phyloP scores from a whole-genome alignment of 2,888 invertebrate genomes.

The Timema cristinae region DNA sequence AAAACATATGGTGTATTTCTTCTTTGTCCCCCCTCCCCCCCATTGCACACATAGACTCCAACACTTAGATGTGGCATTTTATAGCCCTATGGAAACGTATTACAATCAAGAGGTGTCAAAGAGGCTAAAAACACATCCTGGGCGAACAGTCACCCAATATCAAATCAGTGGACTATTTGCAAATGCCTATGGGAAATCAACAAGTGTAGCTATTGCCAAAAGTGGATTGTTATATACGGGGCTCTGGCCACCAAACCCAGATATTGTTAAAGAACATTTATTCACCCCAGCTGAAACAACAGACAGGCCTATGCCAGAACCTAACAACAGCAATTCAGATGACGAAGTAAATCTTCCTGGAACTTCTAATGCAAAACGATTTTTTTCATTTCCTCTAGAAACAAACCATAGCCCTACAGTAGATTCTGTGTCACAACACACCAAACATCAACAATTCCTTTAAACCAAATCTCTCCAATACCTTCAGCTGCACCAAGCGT shows the following conservation, averaged over 20 bases:
- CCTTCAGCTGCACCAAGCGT: too few species aligned
- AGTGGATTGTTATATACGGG: constrained; percentile 4
- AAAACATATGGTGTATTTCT: background rate
- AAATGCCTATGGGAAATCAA: constrained; percentile 8
- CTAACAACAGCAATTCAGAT: too few species aligned
- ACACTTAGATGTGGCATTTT: constrained; percentile 10
- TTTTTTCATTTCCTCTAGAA: too few species aligned
- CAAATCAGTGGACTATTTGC: constrained; percentile 31
- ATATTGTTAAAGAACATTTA: too few species aligned
- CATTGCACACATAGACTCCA: constrained; percentile 11
- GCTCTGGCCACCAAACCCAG: too few species aligned
- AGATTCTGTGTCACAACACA: too few species aligned
- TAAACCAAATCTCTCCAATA: too few species aligned
- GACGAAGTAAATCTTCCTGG: too few species aligned
- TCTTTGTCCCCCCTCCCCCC: background rate
- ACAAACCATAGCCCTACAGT: too few species aligned
- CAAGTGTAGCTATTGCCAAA: background rate
- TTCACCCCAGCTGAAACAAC: background rate
- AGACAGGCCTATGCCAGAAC: background rate
- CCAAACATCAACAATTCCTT: too few species aligned
- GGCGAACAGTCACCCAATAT: constrained; percentile 13
- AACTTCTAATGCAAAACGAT: too few species aligned
- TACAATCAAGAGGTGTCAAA: constrained; percentile 5
- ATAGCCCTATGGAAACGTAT: constrained; percentile 3
- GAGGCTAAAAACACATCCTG: constrained; percentile 8